These are phyloP conservation scores for Maccullochella peelii DNA, from an alignment of 2,113 vertebrate species.

Conservation along the genomic window DNA sequence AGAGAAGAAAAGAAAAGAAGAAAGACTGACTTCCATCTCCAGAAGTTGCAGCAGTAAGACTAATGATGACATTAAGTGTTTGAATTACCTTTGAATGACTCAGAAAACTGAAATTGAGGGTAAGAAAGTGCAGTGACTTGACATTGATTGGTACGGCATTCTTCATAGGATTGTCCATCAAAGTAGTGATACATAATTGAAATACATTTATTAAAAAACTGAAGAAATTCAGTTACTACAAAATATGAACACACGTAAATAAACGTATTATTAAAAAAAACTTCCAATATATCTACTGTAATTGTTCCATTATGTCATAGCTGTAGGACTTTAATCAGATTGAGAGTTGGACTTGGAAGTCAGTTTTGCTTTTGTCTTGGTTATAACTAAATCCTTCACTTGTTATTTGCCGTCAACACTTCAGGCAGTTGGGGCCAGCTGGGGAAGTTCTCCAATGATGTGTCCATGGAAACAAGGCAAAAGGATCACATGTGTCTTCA, in stretches of 20 bases:
- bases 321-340: neutral
- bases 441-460: slow-evolving; percentile 80
- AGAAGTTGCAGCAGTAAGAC: neutral
- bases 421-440: slow-evolving; percentile 71
- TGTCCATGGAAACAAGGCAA: slow-evolving; percentile 84
- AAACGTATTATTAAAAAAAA: neutral
- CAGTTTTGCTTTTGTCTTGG: slow-evolving; percentile 6
- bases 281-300: neutral
- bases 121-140: neutral
- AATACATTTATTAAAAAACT: neutral
- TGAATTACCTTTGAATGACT: slow-evolving; percentile 1
- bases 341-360: slow-evolving; percentile 12
- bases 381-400: slow-evolving; percentile 62
- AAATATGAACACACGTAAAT: neutral
- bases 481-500: slow-evolving; percentile 75
- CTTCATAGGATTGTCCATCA: neutral
- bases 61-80: neutral
- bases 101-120: neutral
- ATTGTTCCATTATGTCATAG: neutral
- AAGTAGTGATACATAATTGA: neutral
- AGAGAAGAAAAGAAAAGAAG: neutral
- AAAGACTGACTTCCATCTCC: neutral
- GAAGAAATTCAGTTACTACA: no score
- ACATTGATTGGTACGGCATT: neutral
- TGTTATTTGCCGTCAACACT: slow-evolving; percentile 66